Conservation (phyloP, 2,113 vertebrate species). For the Melanerpes formicivorus region DNA sequence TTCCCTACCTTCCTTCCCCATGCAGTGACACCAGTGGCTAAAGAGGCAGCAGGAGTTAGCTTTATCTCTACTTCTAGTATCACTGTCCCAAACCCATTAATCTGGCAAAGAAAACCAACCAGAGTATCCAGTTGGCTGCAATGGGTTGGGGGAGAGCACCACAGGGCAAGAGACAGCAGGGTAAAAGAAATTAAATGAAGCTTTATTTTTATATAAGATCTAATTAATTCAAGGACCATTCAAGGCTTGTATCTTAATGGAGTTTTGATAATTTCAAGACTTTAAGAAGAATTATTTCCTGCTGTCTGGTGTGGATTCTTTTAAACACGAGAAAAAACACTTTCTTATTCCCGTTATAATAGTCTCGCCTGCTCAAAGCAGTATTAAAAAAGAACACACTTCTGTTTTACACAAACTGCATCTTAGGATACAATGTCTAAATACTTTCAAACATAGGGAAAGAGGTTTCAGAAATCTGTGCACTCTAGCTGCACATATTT, state of each 20-base stretch:
- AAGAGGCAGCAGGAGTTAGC: background rate
- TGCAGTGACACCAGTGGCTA: background rate
- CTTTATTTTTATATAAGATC: background rate
- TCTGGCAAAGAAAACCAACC: background rate
- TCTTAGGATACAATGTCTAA: background rate
- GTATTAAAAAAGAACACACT: background rate
- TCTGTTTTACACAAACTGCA: background rate
- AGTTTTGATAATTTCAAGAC: background rate
- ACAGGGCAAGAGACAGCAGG: fast-evolving
- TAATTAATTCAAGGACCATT: background rate
- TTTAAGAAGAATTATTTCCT: background rate
- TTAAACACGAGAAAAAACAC: background rate
- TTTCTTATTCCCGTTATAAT: background rate
- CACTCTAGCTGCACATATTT: background rate
- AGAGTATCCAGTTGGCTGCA: background rate
- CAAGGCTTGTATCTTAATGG: background rate
- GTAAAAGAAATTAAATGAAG: background rate
- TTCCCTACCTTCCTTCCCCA: background rate
- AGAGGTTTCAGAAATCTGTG: background rate
- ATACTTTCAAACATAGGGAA: background rate
- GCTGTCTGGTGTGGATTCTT: background rate
- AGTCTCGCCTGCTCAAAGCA: background rate
- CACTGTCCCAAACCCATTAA: background rate
- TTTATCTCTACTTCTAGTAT: background rate
- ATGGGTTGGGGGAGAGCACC: background rate